These are phyloP conservation scores for Steinernema khuongi DNA, from an alignment of 1,140 invertebrate species.

Conservation along the genomic window DNA sequence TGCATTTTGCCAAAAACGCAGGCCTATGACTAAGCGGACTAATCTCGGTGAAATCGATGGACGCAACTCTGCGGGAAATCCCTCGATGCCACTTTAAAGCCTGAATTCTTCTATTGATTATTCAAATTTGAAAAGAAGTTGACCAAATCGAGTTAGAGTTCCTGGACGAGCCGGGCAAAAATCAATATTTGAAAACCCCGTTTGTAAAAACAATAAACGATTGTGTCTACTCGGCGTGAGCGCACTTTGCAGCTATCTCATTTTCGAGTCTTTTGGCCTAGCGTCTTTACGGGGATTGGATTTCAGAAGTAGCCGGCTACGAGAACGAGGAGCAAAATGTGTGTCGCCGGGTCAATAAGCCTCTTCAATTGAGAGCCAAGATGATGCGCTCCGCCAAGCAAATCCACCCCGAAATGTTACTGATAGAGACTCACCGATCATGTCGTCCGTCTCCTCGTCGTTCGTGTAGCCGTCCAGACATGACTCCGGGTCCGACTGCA, in stretches of 20 bases:
- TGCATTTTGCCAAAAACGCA: too few species aligned
- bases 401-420: slow-evolving; percentile 2
- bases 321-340: not conserved
- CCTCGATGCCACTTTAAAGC: slow-evolving; percentile 8
- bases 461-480: slow-evolving; percentile 38
- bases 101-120: slow-evolving; percentile 4
- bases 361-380: too few species aligned
- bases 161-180: not conserved
- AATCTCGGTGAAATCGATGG: not conserved
- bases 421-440: slow-evolving; percentile 22
- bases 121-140: slow-evolving; percentile 12
- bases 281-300: not conserved
- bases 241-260: not conserved
- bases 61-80: not conserved
- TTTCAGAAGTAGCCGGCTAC: not conserved
- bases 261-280: not conserved
- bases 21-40: too few species aligned
- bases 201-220: not conserved
- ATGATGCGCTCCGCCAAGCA: too few species aligned
- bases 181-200: not conserved
- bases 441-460: slow-evolving; percentile 38
- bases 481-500: slow-evolving; percentile 38
- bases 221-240: not conserved
- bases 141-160: not conserved
- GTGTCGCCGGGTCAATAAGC: not conserved